A percentile compares a stretch with the other conserved stretches of the same genome.
phyloP scores from a whole-genome alignment of 2,113 vertebrate species.

The Myrmophylax atrothorax region DNA sequence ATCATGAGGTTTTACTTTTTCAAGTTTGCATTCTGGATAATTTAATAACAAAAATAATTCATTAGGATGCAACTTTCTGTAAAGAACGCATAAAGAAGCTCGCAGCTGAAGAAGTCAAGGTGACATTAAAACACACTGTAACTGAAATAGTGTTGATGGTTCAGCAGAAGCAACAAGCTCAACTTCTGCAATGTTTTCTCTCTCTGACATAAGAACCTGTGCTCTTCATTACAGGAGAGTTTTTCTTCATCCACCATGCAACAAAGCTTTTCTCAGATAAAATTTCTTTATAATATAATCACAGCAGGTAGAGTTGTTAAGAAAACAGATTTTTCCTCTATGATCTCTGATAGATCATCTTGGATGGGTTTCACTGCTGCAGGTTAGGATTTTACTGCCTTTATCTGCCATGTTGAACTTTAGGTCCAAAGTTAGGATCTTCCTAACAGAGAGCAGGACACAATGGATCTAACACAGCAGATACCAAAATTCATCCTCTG shows the following conservation, averaged over 20 bases:
- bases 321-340: background rate
- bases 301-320: background rate
- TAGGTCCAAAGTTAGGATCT: background rate
- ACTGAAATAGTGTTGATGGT: background rate
- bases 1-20: background rate
- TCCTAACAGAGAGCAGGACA: background rate
- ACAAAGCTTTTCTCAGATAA: background rate
- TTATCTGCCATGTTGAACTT: background rate
- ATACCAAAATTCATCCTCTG: background rate
- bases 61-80: background rate
- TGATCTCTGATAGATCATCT: background rate
- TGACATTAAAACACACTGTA: background rate
- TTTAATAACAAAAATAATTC: background rate
- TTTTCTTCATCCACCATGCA: background rate
- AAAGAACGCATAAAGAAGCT: background rate
- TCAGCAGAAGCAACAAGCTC: background rate
- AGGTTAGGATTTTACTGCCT: background rate
- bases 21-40: background rate
- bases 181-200: background rate
- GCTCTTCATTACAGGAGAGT: background rate
- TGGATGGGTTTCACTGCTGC: background rate
- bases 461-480: background rate
- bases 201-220: background rate
- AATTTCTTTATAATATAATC: background rate
- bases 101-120: background rate